phyloP scores from a whole-genome alignment of 2,113 vertebrate species.

The Periophthalmodon schlosseri region DNA sequence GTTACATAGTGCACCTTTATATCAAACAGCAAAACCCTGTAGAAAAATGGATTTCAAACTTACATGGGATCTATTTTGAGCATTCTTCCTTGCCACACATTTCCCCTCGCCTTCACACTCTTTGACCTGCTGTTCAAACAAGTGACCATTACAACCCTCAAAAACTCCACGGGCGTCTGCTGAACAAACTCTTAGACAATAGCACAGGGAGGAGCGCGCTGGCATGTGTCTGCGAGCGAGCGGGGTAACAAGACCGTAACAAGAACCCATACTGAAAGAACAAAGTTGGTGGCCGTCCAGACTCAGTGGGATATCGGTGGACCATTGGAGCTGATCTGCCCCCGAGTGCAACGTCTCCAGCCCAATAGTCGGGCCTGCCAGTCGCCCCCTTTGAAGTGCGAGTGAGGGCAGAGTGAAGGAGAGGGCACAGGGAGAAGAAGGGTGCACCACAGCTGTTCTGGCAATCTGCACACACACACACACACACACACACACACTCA shows the following conservation, averaged over 20 bases:
- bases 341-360: conserved; percentile 39
- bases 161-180: conserved; percentile 22
- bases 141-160: conserved; percentile 52
- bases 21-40: too few relatives aligned
- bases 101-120: neutral
- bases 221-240: conserved; percentile 24
- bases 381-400: conserved; percentile 68
- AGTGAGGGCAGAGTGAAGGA: conserved; percentile 8
- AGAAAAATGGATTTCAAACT: neutral
- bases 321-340: conserved; percentile 49
- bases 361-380: conserved; percentile 48
- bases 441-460: conserved; percentile 66
- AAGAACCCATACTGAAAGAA: conserved; percentile 46
- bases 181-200: conserved; percentile 16
- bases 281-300: conserved; percentile 48
- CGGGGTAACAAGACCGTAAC: conserved; percentile 31
- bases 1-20: too few relatives aligned
- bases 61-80: neutral
- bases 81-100: neutral
- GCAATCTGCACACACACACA: conserved; percentile 61
- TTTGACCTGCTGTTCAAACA: conserved; percentile 18
- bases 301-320: conserved; percentile 43
- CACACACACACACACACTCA: conserved; percentile 45
- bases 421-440: conserved; percentile 19
- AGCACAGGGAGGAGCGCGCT: conserved; percentile 13